These are phyloP conservation scores for Dryocosmus kuriphilus DNA, from an alignment of 2,888 invertebrate genomes.

Conservation along the genomic window DNA sequence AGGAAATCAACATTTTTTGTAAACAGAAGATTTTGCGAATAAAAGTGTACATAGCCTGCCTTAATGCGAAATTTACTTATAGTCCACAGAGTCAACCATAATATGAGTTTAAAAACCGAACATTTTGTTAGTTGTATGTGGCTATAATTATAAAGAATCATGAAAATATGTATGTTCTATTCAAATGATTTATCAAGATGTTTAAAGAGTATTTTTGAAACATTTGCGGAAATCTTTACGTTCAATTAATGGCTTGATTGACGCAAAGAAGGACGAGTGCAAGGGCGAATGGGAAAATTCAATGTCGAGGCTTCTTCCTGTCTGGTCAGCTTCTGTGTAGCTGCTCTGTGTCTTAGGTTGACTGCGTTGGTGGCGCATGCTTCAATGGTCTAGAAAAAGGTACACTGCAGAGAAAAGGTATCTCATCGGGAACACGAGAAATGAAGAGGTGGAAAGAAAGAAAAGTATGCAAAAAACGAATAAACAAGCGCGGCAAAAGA, in stretches of 20 bases:
- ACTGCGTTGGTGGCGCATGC: conserved; percentile 52
- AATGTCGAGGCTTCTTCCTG: conserved; percentile 30
- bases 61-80: too few relatives aligned
- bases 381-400: conserved; percentile 69
- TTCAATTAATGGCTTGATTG: conserved; percentile 3
- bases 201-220: neutral
- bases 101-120: too few relatives aligned
- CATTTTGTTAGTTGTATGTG: too few relatives aligned
- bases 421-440: conserved; percentile 49
- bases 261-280: neutral
- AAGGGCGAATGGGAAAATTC: conserved; percentile 10
- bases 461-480: conserved; percentile 36
- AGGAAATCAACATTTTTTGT: too few relatives aligned
- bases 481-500: conserved; percentile 32
- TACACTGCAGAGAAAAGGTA: conserved; percentile 49
- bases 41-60: too few relatives aligned
- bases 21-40: too few relatives aligned
- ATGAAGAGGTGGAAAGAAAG: conserved; percentile 44
- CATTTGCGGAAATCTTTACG: neutral
- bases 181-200: too few relatives aligned
- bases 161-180: too few relatives aligned
- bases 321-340: conserved; percentile 12
- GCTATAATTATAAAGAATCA: too few relatives aligned
- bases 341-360: conserved; percentile 23
- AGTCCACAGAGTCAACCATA: too few relatives aligned